Evolutionary conservation across 2,888 invertebrate genomes (phyloP), one percentile per base, ranked within the genome.

Genomic region (Cheilosia vernalis): DNA sequence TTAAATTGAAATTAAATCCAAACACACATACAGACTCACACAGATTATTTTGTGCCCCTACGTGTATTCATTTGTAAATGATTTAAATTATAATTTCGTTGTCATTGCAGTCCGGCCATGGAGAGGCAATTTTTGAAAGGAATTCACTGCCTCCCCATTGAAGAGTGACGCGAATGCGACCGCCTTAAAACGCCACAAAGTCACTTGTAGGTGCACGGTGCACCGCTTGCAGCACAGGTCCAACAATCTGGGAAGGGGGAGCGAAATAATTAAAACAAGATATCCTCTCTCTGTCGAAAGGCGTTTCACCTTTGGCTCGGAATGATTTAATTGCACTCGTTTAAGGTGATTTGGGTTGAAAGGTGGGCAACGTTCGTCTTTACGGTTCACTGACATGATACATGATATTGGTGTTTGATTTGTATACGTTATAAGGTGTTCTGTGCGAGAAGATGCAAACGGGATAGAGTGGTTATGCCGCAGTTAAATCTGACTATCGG

Each of bases 341-440:
- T 79, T 79, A 72, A 79, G 79, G 79, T 79, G 79, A 79, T 79
- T 61, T 79, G 79, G 79, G 79, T 79, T 79, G 79, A 79, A 72
- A 79, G 79, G 79, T 79, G 70, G 79, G 51, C 64, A 72, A 79
- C 72, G 79, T 72, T 58, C 66, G 66, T 51, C 66, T 72, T 79
- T 72, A 72, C 64, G 64, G 79, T 79, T 79, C 72, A 79, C 79
- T 72, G 79, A 79, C 79, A 66, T 66, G 72, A 72, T 72, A 66
- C 72, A 72, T 51, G 63, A 15, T 24, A 17, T 67, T 33, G 33
- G 58, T 49, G 21, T 61, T 51, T 40, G 51, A 60, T 60, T 60
- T 15, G 51, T 44, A 30, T 30, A 21, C 30, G 44, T 56, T 56
- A 40, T 60, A 24, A 33, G 27, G 2, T 21, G 47, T 33, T 44